Base-by-base conservation (phyloP, 2,888 invertebrate species). In the Xanthostigma xanthostigma region DNA sequence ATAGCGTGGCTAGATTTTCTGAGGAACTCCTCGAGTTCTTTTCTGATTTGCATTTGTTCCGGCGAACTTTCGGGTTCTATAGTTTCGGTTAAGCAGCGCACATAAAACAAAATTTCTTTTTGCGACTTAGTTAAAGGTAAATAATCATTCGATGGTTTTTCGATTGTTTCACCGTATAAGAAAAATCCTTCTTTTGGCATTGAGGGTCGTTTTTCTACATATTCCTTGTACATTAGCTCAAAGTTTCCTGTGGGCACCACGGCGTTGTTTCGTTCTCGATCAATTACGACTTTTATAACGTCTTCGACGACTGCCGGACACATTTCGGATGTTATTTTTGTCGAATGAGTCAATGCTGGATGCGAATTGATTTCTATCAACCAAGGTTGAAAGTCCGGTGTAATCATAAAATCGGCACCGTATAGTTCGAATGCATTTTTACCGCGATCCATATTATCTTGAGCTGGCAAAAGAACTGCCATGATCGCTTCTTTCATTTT, bases 341-440 rank as follows among this genome's bases (percentile, higher is more conserved):
- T 93, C 33, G 88, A 90, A 17, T 81, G 74, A 51, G 76, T 73
- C 66, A 94, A 76, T 65, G 90, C 84, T 0, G 93, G 93, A 60
- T 84, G 83, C 2, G 88, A 85, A 70, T 95, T 94, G 54, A 94
- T 91, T 71, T 95, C 94, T 57, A 95, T 86, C 51, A 94, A 68
- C 84, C 91, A 92, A 0, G 92, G 91, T 52, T 79, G 76, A 57
- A 80, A 86, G 58, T 88, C 81, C 59, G 90, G 83, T 49, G 87
- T 84, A 37, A 94, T 64, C 73, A 94, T 84, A 63, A 94, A 94
- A 68, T 95, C 94, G 46, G 92, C 92, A 8, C 93, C 94, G 62
- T 89, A 93, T 37, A 92, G 63, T 64, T 94, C 93, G 66, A 92
- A 94, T 49, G 84, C 81, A 59, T 86, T 85, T 58, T 77, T 76